Evolutionary conservation across 2,113 vertebrate species (phyloP).

Genomic region (Ictalurus furcatus): DNA sequence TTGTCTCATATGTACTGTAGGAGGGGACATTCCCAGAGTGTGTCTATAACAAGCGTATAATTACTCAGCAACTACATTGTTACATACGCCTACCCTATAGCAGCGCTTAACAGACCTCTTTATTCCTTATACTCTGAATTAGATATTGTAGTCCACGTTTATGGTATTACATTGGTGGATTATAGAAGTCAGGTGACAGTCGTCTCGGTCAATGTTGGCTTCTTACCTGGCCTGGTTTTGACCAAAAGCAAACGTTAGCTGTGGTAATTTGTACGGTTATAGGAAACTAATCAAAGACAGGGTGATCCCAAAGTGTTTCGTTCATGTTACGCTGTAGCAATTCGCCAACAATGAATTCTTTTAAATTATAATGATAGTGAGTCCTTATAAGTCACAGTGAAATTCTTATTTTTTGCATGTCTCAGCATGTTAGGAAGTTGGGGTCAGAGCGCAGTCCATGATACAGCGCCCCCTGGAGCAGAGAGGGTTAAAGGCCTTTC

Average conservation of each 20-base stretch:
- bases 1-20: constrained; percentile 27
- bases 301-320: not conserved
- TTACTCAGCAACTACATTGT: not conserved
- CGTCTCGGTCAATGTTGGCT: not conserved
- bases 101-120: not conserved
- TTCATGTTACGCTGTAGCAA: not conserved
- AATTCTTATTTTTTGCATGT: too few species aligned
- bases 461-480: too few species aligned
- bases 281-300: not conserved
- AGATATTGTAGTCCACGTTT: not conserved
- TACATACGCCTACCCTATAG: not conserved
- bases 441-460: too few species aligned
- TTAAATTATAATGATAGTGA: too few species aligned
- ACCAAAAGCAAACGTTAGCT: not conserved
- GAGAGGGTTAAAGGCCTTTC: too few species aligned
- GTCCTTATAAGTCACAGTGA: too few species aligned
- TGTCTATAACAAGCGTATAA: constrained; percentile 3
- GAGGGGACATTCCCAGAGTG: constrained; percentile 31
- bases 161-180: not conserved
- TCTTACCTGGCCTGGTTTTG: not conserved
- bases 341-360: not conserved
- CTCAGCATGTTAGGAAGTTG: too few species aligned
- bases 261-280: not conserved
- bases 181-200: not conserved
- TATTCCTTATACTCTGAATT: not conserved